Evolutionary conservation across 2,113 vertebrate species (phyloP), one percentile per base, ranked within the genome.

Genomic region (Apeltes quadracus): DNA sequence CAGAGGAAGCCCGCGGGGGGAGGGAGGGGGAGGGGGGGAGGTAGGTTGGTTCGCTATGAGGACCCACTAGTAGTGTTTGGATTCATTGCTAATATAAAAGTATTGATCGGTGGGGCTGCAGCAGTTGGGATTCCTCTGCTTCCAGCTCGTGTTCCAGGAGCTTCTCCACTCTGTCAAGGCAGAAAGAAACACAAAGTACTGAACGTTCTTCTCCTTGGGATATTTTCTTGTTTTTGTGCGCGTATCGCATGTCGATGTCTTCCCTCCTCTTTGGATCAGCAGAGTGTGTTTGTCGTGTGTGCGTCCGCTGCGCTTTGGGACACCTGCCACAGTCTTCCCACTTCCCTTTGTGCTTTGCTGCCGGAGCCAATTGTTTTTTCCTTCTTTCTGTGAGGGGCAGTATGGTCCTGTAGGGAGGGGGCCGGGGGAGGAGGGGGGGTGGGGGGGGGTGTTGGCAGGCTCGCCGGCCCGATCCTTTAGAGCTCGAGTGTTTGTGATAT

Each of bases 241-340:
- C 43, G 69, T 44, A 44, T 69, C 46, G 71, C 56, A 44, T 46
- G 58, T 76, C 38, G 38, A 72, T 38, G 56, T 16, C 77, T 80
- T 43, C 59, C 84, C 43, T 65, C 36, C 2, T 51, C 27, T 84
- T 73, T 61, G 67, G 15, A 64, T 73, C 39, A 74, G 59, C 74
- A 38, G 39, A 72, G 76, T 76, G 56, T 80, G 3, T 79, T 69
- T 67, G 81, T 82, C 66, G 46, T 75, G 72, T 46, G 34, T 27
- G 78, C 68, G 77, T 75, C 84, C 81, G 0, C 69, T 77, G 72
- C 1, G 59, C 64, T 85, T 72, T 3, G 70, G 84, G 84, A 86
- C 84, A 63, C 58, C 46, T 82, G 84, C 86, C 82, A 85, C 64
- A 15, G 43, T 78, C 82, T 80, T 79, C 86, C 84, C 88, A 87